Base-by-base conservation (phyloP, 2,797 vertebrate genomes). In the Protosalanx chinensis region DNA sequence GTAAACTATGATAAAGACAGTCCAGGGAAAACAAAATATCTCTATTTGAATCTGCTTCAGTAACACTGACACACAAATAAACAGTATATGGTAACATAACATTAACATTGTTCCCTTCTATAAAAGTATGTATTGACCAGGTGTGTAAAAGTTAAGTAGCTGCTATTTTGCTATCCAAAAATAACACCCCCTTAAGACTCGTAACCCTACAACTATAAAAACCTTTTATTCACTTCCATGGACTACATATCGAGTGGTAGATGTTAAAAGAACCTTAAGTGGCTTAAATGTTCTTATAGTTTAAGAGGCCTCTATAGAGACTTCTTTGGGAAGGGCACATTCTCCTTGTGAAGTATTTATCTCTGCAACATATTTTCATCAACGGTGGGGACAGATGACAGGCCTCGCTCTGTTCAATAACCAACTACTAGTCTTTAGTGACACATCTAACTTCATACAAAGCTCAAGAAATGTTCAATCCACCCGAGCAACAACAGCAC, bases 201-300 rank as follows among this genome's bases (percentile, higher is more conserved):
- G 61, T 69, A 81, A 91, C 72, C 82, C 84, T 20, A 27, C 75
- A 69, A 87, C 82, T 84, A 73, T 81, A 80, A 77, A 88, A 85
- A 82, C 81, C 79, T 76, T 85, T 82, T 56, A 74, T 84, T 87
- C 83, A 90, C 41, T 85, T 82, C 78, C 80, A 76, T 63, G 66
- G 80, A 76, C 73, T 72, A 79, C 88, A 85, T 89, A 89, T 90
- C 85, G 88, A 85, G 89, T 86, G 88, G 76, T 79, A 76, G 81
- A 88, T 81, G 79, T 86, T 77, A 77, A 70, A 81, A 67, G 65
- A 81, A 84, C 89, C 87, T 87, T 88, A 88, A 88, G 88, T 88
- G 76, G 85, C 87, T 81, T 90, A 89, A 91, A 90, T 85, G 88
- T 89, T 91, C 83, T 78, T 83, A 90, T 78, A 80, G 80, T 90